Conservation (phyloP, 2,797 vertebrate genomes). For the Syngnathus rostellatus region DNA sequence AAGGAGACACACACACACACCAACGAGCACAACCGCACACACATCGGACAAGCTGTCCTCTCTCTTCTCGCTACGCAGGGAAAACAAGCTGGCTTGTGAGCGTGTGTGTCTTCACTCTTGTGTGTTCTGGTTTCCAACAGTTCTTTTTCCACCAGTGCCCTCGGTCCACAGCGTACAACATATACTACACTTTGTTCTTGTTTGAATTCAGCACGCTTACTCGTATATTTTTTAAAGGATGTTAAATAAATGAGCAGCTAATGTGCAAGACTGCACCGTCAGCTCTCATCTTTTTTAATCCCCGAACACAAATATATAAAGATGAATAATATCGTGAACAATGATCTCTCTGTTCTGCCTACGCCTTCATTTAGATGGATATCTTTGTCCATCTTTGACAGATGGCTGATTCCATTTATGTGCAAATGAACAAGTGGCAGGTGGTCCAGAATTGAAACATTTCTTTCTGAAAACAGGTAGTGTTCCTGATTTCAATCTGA, state of each 20-base stretch:
- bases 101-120: conserved; percentile 12
- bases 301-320: conserved; percentile 17
- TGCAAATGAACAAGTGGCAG: conserved; percentile 36
- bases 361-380: conserved; percentile 14
- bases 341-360: conserved; percentile 13
- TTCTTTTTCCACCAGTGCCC: conserved; percentile 13
- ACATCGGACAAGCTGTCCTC: conserved; percentile 52
- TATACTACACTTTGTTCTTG: conserved; percentile 28
- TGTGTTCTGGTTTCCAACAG: conserved; percentile 25
- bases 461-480: conserved; percentile 5
- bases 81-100: conserved; percentile 15
- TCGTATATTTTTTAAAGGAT: no score
- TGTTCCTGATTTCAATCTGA: neutral
- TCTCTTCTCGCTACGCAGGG: conserved; percentile 20
- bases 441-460: conserved; percentile 11
- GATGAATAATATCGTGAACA: conserved; percentile 24
- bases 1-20: conserved; percentile 17
- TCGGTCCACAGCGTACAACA: conserved; percentile 1
- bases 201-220: conserved; percentile 16
- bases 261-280: conserved; percentile 19
- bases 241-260: neutral
- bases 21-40: conserved; percentile 21
- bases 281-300: conserved; percentile 39
- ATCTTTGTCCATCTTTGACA: conserved; percentile 8
- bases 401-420: conserved; percentile 41